Base-by-base conservation (phyloP, 2,888 invertebrate genomes). In the Amiota minor region DNA sequence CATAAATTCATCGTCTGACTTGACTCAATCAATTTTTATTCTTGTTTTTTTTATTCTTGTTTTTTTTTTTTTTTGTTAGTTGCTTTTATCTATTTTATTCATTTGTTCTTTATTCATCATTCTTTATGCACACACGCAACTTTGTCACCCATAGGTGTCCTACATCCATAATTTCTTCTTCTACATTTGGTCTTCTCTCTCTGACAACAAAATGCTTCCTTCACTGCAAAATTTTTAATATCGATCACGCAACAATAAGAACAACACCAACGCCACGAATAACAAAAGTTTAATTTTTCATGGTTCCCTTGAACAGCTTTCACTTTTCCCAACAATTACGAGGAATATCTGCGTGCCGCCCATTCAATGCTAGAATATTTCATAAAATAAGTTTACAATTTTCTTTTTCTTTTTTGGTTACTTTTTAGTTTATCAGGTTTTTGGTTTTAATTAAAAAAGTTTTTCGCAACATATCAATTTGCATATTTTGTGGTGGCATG, bases 381-480 rank as follows among this genome's bases (percentile, higher is more conserved):
- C 2, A 35, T 35, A 35, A 35, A 35, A 35, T 6, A 6, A 67
- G 50, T 67, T 67, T 67, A 11, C 50, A 23, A 20, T 16, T 56
- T 56, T 56, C 53, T 53, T 53, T 8, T 53, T 11, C 12, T 11
- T 9, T 16, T 53, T 12, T 8, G 10, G 0, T 53, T 23, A 23
- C 23, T 35, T 35, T 35, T 35, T 6, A 35, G 2, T 35, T 35
- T 35, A 35, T 35, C 35, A 35, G 53, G 14, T 53, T 12, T n/a
- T 10, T 53, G 2, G 1, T 59, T 59, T 59, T 68, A 68, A 68
- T 68, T 68, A 68, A 68, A 68, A 62, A 62, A 62, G 14, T 50
- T 68, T 68, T 16, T 12, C 67, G 47, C 50, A 16, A 47, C 67
- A 50, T 18, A 47, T 53, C 50, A 68, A 68, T 68, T 68, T 68